Evolutionary conservation across 2,797 vertebrate species (phyloP).

Genomic region (Taenioides sp.): DNA sequence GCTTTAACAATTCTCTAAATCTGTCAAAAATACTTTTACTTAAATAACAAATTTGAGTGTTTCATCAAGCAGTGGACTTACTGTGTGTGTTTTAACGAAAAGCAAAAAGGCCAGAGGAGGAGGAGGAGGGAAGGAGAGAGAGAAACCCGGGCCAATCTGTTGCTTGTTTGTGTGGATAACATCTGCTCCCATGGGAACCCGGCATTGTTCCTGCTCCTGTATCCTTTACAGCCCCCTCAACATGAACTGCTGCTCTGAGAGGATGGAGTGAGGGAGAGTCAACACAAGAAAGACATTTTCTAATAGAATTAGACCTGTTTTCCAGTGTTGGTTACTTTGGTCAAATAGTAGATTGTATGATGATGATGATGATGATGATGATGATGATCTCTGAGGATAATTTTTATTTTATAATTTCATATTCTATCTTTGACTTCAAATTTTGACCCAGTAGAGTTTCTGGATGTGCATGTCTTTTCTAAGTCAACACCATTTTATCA

Average conservation of each 20-base stretch:
- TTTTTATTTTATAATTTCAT: too few species aligned
- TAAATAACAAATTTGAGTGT: too few species aligned
- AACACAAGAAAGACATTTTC: neutral
- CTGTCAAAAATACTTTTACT: too few species aligned
- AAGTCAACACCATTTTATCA: too few species aligned
- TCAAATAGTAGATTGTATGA: too few species aligned
- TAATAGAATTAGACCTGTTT: neutral
- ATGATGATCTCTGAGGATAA: too few species aligned
- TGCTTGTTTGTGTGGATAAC: slow-evolving; percentile 68
- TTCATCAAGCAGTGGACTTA: slow-evolving; percentile 1
- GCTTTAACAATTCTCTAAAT: too few species aligned
- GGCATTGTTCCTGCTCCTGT: slow-evolving; percentile 47
- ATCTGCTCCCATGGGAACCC: slow-evolving; percentile 68
- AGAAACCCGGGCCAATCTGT: slow-evolving; percentile 65
- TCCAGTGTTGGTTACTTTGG: too few species aligned
- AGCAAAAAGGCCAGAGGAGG: slow-evolving; percentile 25
- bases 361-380: too few species aligned
- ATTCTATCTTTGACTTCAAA: too few species aligned
- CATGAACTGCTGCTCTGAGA: slow-evolving; percentile 34
- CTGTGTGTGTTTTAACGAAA: slow-evolving; percentile 39
- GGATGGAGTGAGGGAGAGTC: neutral
- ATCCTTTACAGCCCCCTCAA: slow-evolving; percentile 25
- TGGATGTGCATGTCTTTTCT: too few species aligned
- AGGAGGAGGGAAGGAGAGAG: slow-evolving; percentile 16
- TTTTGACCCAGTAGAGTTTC: too few species aligned